Base-by-base conservation (phyloP, 2,113 vertebrate genomes). In the Platysternon megacephalum region DNA sequence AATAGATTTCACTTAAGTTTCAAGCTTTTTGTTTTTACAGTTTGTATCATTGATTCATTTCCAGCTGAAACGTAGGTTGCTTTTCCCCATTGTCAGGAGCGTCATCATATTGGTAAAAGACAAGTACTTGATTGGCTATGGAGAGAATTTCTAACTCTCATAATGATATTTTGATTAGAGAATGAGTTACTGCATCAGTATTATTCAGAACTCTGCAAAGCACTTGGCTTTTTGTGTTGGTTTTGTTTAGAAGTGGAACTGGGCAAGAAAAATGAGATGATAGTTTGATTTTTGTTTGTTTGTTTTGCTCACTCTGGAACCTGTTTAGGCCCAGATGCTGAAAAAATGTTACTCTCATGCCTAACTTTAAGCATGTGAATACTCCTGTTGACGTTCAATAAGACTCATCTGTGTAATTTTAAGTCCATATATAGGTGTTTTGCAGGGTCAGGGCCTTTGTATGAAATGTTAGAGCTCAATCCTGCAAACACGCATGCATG, bases 151-250 rank as follows among this genome's bases (percentile, higher is more conserved):
- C 79, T 91, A 78, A 52, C 79, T 49, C 89, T 82, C 48, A 53
- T 52, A 68, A 24, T 51, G 96, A 96, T 98, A 93, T 98, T 98
- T 98, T 98, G 98, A 98, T 98, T 96, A 94, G 89, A 96, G 97
- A 97, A 94, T 96, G 93, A 92, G 97, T 28, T 98, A 97, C 98
- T 98, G 98, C 98, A 98, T 98, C 97, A 74, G 89, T 94, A 95
- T 80, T 72, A 91, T 91, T 97, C 97, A 97, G 96, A 98, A 96
- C 93, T 97, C 21, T 91, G 86, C 97, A 97, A 96, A 96, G 97
- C 96, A 95, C 90, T 98, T 94, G 94, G 88, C 97, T 97, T 88
- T 86, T 32, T 96, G 81, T 96, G 94, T 95, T 92, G 97, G 90
- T 95, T 87, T 96, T 91, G 88, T 96, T 96, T 96, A 82, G 85